Base-by-base conservation (phyloP, 2,888 invertebrate species). In the Chamaedrilus cognettii region DNA sequence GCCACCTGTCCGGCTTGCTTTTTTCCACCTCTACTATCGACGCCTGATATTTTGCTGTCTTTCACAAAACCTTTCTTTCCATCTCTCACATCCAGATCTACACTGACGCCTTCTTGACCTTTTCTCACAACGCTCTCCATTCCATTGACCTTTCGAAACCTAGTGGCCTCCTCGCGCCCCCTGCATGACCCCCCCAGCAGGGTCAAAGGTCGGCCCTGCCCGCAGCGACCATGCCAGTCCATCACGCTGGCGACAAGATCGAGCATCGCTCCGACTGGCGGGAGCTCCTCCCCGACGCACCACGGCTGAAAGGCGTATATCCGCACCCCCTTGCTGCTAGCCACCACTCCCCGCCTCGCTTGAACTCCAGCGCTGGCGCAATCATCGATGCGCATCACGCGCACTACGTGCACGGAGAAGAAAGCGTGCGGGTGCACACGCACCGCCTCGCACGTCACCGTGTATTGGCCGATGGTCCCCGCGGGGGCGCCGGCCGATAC, bases 281-380 rank as follows among this genome's bases (percentile, higher is more conserved):
- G 66, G 26, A 62, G 30, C 32, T 62, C 60, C 2, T 30, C 28
- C 1, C 23, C 28, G 19, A n/a, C 15, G 42, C 51, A 19, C 66
- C 66, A 66, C 11, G 50, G 19, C 26, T 30, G 11, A 23, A 63
- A 63, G 19, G 61, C 58, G 52, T 58, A 51, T 23, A 58, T 23
- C 11, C 51, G 31, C 2, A 64, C 5, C 11, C n/a, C 11, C n/a
- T 55, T 26, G 11, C 11, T 19, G 7, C 11, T 11, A 55, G 7
- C 28, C 23, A 19, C 23, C 7, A 11, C 23, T 2, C 7, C 23
- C 11, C 3, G 32, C 4, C 11, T 28, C 33, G 30, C 32, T 4
- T 58, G 32, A 7, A 7, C 32, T 4, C 3, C 34, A 33, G 11
- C 33, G 30, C 7, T 32, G 58, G n/a, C 26, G 58, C 33, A n/a